A percentile compares a stretch with the other conserved stretches of the same genome.
phyloP scores from a whole-genome alignment of 2,797 vertebrate genomes.

The Anguilla marmorata region DNA sequence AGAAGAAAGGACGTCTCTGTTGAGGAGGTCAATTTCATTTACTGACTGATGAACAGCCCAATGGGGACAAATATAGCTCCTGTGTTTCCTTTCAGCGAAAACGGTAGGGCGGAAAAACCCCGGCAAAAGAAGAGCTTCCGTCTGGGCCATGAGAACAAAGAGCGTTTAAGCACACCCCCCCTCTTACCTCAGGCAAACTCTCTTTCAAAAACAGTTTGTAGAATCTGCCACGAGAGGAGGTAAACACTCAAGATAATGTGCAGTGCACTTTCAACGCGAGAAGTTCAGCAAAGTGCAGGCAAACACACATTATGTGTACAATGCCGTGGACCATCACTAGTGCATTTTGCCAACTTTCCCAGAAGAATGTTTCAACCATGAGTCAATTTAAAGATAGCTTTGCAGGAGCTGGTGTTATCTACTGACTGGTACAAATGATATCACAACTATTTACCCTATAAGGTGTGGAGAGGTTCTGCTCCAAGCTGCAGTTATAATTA shows the following conservation, averaged over 20 bases:
- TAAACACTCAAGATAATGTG: conserved; percentile 21
- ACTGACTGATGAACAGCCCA: not conserved
- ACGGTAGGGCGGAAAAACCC: conserved; percentile 31
- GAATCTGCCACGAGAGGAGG: conserved; percentile 9
- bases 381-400: conserved; percentile 34
- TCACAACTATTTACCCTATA: conserved; percentile 61
- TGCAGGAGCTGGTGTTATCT: conserved; percentile 39
- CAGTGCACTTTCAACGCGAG: conserved; percentile 29
- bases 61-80: conserved; percentile 18
- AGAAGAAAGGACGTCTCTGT: not conserved
- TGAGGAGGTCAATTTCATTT: conserved; percentile 28
- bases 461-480: conserved; percentile 44
- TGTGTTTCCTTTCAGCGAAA: conserved; percentile 18
- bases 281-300: conserved; percentile 20
- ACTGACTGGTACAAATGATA: conserved; percentile 45
- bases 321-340: not conserved
- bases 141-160: not conserved
- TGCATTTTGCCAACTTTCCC: conserved; percentile 21
- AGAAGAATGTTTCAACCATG: conserved; percentile 47
- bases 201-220: conserved; percentile 29
- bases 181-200: conserved; percentile 47
- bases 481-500: conserved; percentile 54
- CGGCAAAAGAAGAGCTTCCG: conserved; percentile 29
- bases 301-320: not conserved
- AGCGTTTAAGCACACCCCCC: conserved; percentile 34